Evolutionary conservation across 2,113 vertebrate genomes (phyloP).

Genomic region (Pampusana beccarii): DNA sequence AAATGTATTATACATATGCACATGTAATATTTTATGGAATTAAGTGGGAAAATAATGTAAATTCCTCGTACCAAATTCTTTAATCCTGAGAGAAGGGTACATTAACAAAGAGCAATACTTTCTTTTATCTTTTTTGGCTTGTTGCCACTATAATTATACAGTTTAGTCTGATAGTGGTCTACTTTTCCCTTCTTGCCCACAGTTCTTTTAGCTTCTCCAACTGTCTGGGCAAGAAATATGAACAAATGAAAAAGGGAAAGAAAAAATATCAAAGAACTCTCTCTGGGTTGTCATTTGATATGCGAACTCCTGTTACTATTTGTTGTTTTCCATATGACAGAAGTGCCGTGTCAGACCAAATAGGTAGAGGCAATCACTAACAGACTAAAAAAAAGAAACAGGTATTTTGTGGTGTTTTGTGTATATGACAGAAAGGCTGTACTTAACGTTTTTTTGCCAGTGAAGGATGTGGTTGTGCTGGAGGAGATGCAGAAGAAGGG

Average conservation of each 20-base stretch:
- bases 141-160: background rate
- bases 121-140: conserved; percentile 2
- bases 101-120: background rate
- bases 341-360: background rate
- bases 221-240: background rate
- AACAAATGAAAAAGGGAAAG: background rate
- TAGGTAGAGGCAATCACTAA: background rate
- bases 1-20: background rate
- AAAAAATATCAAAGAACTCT: background rate
- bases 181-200: background rate
- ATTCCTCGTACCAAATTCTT: background rate
- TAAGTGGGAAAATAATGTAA: background rate
- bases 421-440: background rate
- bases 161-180: background rate
- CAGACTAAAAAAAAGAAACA: background rate
- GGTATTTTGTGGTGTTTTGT: background rate
- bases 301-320: background rate
- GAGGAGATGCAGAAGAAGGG: background rate
- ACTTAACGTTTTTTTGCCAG: background rate
- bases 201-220: background rate
- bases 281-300: background rate
- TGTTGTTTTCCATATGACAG: background rate
- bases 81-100: background rate
- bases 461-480: background rate
- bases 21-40: background rate